Evolutionary conservation across 2,797 vertebrate genomes (phyloP).

Genomic region (Chanos chanos): DNA sequence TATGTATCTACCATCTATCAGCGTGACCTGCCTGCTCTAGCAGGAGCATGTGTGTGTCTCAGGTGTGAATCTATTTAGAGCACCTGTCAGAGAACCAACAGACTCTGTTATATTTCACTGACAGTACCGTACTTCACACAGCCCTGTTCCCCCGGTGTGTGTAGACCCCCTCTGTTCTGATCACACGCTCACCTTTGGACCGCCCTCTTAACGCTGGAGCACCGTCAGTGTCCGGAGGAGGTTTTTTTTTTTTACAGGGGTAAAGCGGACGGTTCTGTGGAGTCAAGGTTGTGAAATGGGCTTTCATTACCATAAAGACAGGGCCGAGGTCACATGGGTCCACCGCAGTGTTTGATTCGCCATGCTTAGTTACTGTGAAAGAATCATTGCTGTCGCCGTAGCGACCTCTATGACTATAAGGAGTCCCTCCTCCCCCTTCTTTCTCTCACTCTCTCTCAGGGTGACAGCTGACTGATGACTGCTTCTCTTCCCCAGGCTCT

Average conservation of each 20-base stretch:
- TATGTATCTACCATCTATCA: too few relatives aligned
- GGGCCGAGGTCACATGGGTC: not conserved
- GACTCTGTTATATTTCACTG: slow-evolving; percentile 2
- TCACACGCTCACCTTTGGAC: not conserved
- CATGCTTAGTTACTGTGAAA: not conserved
- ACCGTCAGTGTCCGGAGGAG: too few relatives aligned
- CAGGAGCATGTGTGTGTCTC: not conserved
- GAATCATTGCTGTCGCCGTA: slow-evolving; percentile 4
- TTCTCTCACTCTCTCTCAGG: not conserved
- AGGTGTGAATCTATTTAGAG: not conserved
- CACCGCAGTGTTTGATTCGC: slow-evolving; percentile 11
- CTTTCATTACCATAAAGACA: slow-evolving; percentile 3
- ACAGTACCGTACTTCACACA: not conserved
- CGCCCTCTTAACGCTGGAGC: not conserved
- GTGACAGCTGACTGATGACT: slow-evolving; percentile 32
- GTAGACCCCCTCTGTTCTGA: not conserved
- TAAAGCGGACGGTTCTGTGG: not conserved
- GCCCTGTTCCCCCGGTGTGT: not conserved
- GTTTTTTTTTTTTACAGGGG: too few relatives aligned
- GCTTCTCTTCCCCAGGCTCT: not conserved
- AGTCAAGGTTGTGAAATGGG: not conserved
- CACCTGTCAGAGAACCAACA: not conserved
- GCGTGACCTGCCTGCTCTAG: not conserved
- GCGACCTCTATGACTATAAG: not conserved
- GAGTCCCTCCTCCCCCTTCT: slow-evolving; percentile 1